Evolutionary conservation across 2,113 vertebrate genomes (phyloP), one percentile per base, ranked within the genome.

Genomic region (Chlamydotis undulata): DNA sequence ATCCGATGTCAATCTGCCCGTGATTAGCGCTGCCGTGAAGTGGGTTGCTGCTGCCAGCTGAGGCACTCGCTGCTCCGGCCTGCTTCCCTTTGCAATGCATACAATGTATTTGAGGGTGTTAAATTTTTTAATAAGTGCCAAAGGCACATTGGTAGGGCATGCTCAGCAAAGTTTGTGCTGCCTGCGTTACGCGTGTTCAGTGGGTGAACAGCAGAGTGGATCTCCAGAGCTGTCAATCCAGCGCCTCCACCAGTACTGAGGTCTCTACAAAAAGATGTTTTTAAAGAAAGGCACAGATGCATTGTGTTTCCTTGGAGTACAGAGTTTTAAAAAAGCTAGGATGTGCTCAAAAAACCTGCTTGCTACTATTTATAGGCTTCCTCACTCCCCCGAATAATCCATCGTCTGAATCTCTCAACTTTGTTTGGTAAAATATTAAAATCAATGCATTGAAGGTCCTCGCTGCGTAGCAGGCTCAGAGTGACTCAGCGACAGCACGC

Each of bases 201-300:
- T n/a, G 75, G 64, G 50, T 69, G 76, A 95, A 81, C 88, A 89
- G 83, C 79, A 71, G 88, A 78, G 29, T 29, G 50, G 71, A 64
- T 94, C 56, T 90, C 90, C 2, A 0, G 63, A 86, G 43, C 88
- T 89, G 93, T 75, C 94, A 93, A 49, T 92, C 73, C 64, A 14
- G 29, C 0, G 0, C 79, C 55, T 92, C 83, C 47, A 47, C 69
- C 47, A 47, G 82, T 52, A 17, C 67, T n/a, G 13, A 49, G 52
- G 43, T 23, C 52, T 65, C 73, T 85, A 12, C 41, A 39, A 70
- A 67, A 71, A 87, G 88, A 75, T 43, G 81, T 74, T 86, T 90
- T 60, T 57, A 60, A 73, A 65, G 86, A 92, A 84, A 93, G 65
- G 52, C 81, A 56, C 2, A 10, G 83, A 71, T 75, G 53, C n/a